Evolutionary conservation across 2,113 vertebrate species (phyloP).

Genomic region (Indicator indicator): DNA sequence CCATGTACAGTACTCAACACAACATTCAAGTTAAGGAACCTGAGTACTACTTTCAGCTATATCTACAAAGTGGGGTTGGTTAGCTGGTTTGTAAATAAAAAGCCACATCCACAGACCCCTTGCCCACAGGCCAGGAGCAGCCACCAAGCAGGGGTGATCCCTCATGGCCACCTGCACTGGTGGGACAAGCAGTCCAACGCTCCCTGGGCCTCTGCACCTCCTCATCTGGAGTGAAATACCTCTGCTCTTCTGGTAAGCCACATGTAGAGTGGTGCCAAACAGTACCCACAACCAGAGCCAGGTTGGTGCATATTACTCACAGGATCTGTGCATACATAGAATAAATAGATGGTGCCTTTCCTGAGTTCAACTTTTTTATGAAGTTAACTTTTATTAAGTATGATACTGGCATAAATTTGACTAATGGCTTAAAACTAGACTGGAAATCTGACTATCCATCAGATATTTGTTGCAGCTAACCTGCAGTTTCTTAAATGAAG

Average conservation of each 20-base stretch:
- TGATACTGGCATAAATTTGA: neutral
- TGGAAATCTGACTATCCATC: neutral
- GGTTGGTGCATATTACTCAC: neutral
- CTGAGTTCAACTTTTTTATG: neutral
- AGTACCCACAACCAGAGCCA: accelerated
- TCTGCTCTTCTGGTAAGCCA: neutral
- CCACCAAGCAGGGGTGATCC: no score
- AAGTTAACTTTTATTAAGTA: neutral
- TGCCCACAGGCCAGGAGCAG: no score
- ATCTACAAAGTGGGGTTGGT: neutral
- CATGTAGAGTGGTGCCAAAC: neutral
- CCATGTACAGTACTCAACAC: neutral
- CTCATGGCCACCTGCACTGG: neutral
- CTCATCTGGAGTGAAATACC: neutral
- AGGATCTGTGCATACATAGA: accelerated
- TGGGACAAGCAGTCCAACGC: neutral
- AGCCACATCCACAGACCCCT: neutral
- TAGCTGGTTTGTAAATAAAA: neutral
- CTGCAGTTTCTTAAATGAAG: conserved; percentile 50
- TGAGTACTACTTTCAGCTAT: neutral
- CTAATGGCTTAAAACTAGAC: neutral
- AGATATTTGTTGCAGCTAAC: neutral
- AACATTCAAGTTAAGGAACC: neutral
- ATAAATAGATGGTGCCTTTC: neutral
- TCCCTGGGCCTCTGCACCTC: neutral